Evolutionary conservation across 2,113 vertebrate species (phyloP).

Genomic region (Leptosomus discolor): DNA sequence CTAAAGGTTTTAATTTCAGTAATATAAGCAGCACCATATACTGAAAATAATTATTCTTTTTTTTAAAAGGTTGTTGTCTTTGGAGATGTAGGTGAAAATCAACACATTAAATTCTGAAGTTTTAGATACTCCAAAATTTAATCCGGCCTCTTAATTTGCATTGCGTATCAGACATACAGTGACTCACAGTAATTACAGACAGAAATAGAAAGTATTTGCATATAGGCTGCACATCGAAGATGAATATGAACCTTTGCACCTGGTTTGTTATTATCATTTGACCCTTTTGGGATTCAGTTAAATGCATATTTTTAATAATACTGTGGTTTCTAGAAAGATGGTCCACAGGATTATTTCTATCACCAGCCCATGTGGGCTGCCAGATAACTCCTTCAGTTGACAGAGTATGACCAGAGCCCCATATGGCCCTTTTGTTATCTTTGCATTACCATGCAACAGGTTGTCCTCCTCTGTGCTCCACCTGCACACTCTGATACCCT

Average conservation of each 20-base stretch:
- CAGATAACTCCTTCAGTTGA: background rate
- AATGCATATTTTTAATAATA: background rate
- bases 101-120: background rate
- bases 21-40: background rate
- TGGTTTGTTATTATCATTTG: background rate
- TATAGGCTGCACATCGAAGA: background rate
- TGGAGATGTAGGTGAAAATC: background rate
- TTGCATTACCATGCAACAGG: background rate
- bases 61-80: background rate
- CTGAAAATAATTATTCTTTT: background rate
- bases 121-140: background rate
- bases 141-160: background rate
- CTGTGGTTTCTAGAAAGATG: background rate
- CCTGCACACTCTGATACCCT: background rate
- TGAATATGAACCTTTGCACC: background rate
- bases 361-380: background rate
- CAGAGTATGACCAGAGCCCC: background rate
- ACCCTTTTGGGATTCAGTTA: background rate
- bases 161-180: background rate
- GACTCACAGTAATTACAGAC: background rate
- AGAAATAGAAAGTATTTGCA: background rate
- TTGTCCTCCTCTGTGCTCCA: background rate
- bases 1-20: background rate
- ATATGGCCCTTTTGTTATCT: background rate
- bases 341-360: background rate